phyloP scores from a whole-genome alignment of 2,797 vertebrate species.

The Myripristis jacobus region DNA sequence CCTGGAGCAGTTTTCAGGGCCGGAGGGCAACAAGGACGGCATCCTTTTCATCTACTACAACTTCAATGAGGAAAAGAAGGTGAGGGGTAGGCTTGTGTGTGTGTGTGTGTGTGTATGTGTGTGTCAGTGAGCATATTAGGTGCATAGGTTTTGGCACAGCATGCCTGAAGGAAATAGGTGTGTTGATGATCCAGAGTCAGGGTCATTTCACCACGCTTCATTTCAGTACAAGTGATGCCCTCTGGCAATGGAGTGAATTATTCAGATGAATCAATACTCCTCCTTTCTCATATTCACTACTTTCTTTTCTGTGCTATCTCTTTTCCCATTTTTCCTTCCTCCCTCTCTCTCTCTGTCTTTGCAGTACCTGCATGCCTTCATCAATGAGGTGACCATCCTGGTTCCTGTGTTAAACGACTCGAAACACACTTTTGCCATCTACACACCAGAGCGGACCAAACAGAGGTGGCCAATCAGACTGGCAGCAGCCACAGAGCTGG shows the following conservation, averaged over 20 bases:
- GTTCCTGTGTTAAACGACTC: constrained; percentile 92
- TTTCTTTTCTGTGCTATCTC: background rate
- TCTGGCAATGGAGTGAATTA: background rate
- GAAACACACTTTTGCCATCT: constrained; percentile 95
- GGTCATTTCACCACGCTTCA: too few species aligned
- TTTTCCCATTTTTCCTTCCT: background rate
- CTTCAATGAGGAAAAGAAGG: constrained; percentile 95
- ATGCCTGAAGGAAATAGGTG: too few species aligned
- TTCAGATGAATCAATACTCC: background rate
- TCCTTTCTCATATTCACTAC: background rate
- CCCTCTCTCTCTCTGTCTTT: background rate
- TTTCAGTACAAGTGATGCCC: too few species aligned
- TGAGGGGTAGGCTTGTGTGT: constrained; percentile 50
- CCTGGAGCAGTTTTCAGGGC: constrained; percentile 94
- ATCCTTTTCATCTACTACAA: constrained; percentile 98
- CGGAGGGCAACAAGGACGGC: constrained; percentile 91
- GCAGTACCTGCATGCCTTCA: constrained; percentile 95
- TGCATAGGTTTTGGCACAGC: too few species aligned
- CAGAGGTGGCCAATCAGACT: constrained; percentile 96
- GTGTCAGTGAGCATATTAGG: too few species aligned
- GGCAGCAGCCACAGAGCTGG: constrained; percentile 91
- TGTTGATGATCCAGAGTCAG: too few species aligned
- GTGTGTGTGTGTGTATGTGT: background rate
- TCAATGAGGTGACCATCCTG: constrained; percentile 95
- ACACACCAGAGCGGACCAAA: constrained; percentile 92